A percentile compares a stretch with the other conserved stretches of the same genome.
These are phyloP conservation scores for Thinocorus orbignyianus DNA, from an alignment of 2,113 vertebrate species.

Conservation along the genomic window DNA sequence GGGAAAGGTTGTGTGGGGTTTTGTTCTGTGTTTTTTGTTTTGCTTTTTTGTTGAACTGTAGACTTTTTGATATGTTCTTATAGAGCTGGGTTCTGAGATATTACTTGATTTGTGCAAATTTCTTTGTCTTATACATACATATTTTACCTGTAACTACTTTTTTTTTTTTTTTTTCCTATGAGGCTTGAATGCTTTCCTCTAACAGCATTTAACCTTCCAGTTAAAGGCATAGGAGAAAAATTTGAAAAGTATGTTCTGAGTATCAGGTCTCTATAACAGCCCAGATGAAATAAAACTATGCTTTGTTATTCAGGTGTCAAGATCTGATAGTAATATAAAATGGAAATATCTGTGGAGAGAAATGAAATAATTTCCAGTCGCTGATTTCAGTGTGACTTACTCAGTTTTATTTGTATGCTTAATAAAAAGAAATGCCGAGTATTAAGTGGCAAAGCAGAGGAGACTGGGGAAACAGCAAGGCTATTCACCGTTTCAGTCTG, in stretches of 20 bases:
- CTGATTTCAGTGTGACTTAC: background rate
- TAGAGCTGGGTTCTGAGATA: background rate
- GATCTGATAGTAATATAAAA: background rate
- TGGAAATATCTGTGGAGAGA: background rate
- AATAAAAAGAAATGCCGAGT: background rate
- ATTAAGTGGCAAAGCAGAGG: background rate
- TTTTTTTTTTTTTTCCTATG: background rate
- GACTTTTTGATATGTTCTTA: background rate
- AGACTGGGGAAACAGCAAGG: background rate
- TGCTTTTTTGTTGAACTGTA: background rate
- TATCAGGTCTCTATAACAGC: background rate
- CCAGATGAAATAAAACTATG: background rate
- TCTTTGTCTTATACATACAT: background rate
- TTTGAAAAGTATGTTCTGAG: background rate
- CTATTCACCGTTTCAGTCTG: background rate
- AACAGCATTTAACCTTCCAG: background rate
- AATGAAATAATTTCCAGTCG: background rate
- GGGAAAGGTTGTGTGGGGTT: background rate
- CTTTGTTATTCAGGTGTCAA: background rate
- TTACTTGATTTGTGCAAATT: background rate
- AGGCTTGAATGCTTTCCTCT: background rate
- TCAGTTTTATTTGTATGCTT: background rate
- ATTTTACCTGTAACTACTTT: background rate
- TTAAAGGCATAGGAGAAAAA: background rate
- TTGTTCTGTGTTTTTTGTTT: background rate